A percentile compares a stretch with the other conserved stretches of the same genome.
These are phyloP conservation scores for Diplazon laetatorius DNA, from an alignment of 2,888 invertebrate species.

Conservation along the genomic window DNA sequence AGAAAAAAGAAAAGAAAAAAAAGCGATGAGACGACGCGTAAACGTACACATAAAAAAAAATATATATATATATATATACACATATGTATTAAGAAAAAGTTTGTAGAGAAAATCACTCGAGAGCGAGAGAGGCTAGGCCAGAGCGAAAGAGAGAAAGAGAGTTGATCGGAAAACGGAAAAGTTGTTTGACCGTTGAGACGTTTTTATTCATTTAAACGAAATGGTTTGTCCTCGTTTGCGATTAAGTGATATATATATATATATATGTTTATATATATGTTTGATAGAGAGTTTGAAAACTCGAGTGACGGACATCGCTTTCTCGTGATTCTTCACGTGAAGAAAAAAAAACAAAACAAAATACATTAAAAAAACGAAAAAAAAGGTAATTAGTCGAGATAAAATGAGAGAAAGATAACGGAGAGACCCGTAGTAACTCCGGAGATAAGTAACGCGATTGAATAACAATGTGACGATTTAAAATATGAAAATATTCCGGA, in stretches of 20 bases:
- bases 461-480: conserved; percentile 28
- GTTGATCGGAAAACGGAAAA: no score
- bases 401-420: conserved; percentile 2
- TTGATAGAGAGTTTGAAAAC: conserved; percentile 65
- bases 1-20: conserved; percentile 19
- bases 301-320: conserved; percentile 58
- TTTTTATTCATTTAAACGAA: conserved; percentile 38
- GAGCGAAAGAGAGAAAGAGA: conserved; percentile 24
- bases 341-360: neutral
- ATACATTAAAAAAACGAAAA: conserved; percentile 7
- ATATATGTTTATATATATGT: no score
- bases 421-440: conserved; percentile 44
- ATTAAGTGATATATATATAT: conserved; percentile 47
- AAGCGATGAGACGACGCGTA: conserved; percentile 45
- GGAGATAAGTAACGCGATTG: conserved; percentile 47
- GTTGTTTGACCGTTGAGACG: conserved; percentile 35
- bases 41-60: conserved; percentile 52
- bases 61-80: conserved; percentile 50
- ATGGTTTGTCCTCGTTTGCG: conserved; percentile 51
- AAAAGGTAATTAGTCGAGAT: conserved; percentile 46
- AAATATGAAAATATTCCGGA: conserved; percentile 46
- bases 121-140: conserved; percentile 34
- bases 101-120: conserved; percentile 55
- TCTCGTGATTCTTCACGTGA: conserved; percentile 46
- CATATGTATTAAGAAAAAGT: conserved; percentile 53